Percentiles rank a stretch among this genome's conserved stretches.
phyloP scores from a whole-genome alignment of 2,888 invertebrate genomes.

The Ryuthela nishihirai region DNA sequence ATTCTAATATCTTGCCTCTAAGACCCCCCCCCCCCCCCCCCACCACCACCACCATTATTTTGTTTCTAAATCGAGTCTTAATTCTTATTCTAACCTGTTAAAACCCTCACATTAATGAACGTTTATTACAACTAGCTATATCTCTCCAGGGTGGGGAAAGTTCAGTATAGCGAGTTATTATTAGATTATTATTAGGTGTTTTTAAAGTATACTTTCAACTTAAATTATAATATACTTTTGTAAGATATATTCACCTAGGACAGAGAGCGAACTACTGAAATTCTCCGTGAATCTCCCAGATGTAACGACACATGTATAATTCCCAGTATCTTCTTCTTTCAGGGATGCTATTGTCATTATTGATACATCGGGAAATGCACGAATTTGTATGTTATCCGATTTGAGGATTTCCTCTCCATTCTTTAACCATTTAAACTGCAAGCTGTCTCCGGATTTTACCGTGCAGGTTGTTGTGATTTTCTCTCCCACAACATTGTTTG shows the following conservation, averaged over 20 bases:
- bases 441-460: slow-evolving; percentile 11
- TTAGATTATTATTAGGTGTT: too few species aligned
- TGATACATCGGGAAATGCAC: slow-evolving; percentile 7
- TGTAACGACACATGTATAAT: slow-evolving; percentile 25
- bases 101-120: too few species aligned
- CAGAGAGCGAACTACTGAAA: slow-evolving; percentile 15
- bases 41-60: too few species aligned
- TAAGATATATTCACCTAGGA: slow-evolving; percentile 20
- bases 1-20: too few species aligned
- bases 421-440: slow-evolving; percentile 29
- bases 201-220: too few species aligned
- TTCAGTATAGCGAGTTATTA: too few species aligned
- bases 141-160: too few species aligned
- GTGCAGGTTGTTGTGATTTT: slow-evolving; percentile 15
- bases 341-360: slow-evolving; percentile 18
- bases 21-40: too few species aligned
- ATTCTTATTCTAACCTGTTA: too few species aligned
- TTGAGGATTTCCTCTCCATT: slow-evolving; percentile 12
- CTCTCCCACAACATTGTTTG: slow-evolving; percentile 14
- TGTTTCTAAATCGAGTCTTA: too few species aligned
- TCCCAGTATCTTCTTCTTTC: slow-evolving; percentile 16
- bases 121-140: too few species aligned
- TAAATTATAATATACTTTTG: too few species aligned
- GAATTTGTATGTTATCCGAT: slow-evolving; percentile 7
- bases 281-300: slow-evolving; percentile 9